Evolutionary conservation across 2,888 invertebrate genomes (phyloP).

Genomic region (Molanna angustata): DNA sequence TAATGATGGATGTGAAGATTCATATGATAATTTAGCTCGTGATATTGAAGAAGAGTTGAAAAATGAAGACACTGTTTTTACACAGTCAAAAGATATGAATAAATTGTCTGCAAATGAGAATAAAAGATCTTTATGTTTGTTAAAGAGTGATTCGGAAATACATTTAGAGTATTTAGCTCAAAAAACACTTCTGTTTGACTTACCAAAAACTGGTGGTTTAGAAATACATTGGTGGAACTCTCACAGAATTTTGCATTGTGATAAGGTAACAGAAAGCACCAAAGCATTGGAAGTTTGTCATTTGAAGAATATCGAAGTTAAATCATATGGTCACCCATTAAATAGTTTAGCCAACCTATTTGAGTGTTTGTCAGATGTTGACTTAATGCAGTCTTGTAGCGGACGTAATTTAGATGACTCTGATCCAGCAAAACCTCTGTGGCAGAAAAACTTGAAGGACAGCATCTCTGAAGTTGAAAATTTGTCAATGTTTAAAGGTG

Average conservation of each 20-base stretch:
- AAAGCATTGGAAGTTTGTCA: not conserved
- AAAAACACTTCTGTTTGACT: slow-evolving; percentile 28
- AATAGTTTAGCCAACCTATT: slow-evolving; percentile 31
- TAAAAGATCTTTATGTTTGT: no score
- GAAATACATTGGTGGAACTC: slow-evolving; percentile 40
- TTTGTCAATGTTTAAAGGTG: slow-evolving; percentile 10
- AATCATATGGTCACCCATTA: not conserved
- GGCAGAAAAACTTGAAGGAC: slow-evolving; percentile 18
- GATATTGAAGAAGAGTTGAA: no score
- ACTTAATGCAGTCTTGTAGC: slow-evolving; percentile 35
- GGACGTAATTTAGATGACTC: slow-evolving; percentile 6
- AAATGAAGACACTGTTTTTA: no score
- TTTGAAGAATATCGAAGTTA: no score
- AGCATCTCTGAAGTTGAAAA: slow-evolving; percentile 26
- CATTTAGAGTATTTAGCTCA: no score
- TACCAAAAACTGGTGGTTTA: slow-evolving; percentile 32
- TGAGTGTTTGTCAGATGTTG: slow-evolving; percentile 36
- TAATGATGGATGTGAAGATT: no score
- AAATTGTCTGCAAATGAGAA: no score
- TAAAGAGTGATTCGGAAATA: no score
- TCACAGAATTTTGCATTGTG: slow-evolving; percentile 31
- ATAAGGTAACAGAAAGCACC: not conserved
- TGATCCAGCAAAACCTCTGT: slow-evolving; percentile 7
- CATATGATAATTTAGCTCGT: no score
- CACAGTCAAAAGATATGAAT: no score